A percentile compares a stretch with the other conserved stretches of the same genome.
These are phyloP conservation scores for Vombatus ursinus DNA, from an alignment of 2,113 vertebrate genomes.

Conservation along the genomic window DNA sequence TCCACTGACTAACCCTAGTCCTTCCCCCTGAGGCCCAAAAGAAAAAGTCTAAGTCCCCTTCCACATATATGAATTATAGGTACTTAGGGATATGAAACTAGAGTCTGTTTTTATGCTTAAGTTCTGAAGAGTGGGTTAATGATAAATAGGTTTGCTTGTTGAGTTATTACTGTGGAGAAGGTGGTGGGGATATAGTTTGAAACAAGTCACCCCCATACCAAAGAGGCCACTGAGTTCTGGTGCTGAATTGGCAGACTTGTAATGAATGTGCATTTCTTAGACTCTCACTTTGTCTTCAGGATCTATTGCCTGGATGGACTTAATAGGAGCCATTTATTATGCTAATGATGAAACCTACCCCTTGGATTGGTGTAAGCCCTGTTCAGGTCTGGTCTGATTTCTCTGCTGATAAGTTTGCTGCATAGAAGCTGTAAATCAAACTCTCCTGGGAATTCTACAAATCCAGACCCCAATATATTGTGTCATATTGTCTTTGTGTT, in stretches of 20 bases:
- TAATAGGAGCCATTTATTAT: constrained; percentile 56
- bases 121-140: not conserved
- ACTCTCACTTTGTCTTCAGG: constrained; percentile 10
- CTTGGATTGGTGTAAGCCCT: constrained; percentile 28
- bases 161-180: constrained; percentile 36
- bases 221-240: constrained; percentile 23
- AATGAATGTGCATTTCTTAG: constrained; percentile 50
- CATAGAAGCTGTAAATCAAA: constrained; percentile 63
- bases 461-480: not conserved
- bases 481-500: not conserved
- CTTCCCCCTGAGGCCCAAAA: not conserved
- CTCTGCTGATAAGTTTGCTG: constrained; percentile 32
- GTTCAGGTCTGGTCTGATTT: constrained; percentile 56
- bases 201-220: not conserved
- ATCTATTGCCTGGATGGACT: constrained; percentile 35
- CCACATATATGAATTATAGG: not conserved
- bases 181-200: not conserved
- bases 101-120: not conserved
- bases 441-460: not conserved
- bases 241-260: not conserved
- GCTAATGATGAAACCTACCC: constrained; percentile 48
- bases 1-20: not conserved
- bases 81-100: constrained; percentile 3
- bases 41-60: not conserved
- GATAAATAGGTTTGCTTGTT: not conserved